phyloP scores from a whole-genome alignment of 2,113 vertebrate genomes.

The Asarcornis scutulata region DNA sequence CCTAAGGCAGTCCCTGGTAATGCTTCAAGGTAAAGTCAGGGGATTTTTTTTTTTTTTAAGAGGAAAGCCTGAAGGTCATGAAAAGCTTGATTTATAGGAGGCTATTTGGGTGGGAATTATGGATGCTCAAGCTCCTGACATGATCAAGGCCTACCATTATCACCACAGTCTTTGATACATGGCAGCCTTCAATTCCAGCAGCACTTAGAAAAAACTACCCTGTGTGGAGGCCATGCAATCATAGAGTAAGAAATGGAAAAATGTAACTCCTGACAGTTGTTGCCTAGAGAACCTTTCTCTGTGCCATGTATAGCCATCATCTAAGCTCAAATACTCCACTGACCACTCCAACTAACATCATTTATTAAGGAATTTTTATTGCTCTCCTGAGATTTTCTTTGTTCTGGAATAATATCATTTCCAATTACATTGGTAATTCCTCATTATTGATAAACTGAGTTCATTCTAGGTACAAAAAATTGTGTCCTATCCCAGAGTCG shows the following conservation, averaged over 20 bases:
- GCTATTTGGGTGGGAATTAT: background rate
- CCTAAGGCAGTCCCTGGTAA: slow-evolving; percentile 77
- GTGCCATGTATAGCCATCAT: background rate
- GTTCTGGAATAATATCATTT: background rate
- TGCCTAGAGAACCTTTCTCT: background rate
- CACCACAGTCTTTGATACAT: slow-evolving; percentile 4
- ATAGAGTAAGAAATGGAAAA: background rate
- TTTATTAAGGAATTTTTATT: background rate
- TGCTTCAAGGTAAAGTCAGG: slow-evolving; percentile 77
- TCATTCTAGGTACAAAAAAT: background rate
- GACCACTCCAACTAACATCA: background rate
- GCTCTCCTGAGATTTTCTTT: background rate
- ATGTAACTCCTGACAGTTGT: background rate
- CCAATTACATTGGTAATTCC: background rate
- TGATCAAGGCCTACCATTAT: background rate
- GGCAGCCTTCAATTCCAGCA: slow-evolving; percentile 4
- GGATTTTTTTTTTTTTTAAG: background rate
- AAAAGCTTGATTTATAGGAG: slow-evolving; percentile 33
- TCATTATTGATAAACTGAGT: background rate
- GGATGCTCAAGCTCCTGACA: background rate
- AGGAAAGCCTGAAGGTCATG: background rate
- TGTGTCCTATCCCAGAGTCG: background rate
- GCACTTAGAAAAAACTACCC: background rate
- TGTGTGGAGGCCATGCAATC: background rate
- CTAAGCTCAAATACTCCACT: background rate